phyloP scores from a whole-genome alignment of 1,140 invertebrate genomes.

The Formica selysi region DNA sequence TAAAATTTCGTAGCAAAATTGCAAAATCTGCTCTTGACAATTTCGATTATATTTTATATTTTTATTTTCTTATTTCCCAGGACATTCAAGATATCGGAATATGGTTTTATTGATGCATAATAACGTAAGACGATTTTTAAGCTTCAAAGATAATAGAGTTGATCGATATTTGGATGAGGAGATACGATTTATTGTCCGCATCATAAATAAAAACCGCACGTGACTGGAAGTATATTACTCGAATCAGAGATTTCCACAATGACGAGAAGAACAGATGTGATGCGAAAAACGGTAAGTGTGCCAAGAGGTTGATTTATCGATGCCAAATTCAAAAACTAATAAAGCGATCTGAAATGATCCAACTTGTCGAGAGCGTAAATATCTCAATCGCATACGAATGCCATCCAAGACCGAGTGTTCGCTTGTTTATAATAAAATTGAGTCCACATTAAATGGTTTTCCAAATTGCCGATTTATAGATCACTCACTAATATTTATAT shows the following conservation, averaged over 20 bases:
- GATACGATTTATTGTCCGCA: neutral
- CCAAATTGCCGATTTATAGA: neutral
- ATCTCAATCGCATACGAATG: neutral
- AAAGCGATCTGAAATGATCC: conserved; percentile 36
- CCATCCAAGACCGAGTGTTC: neutral
- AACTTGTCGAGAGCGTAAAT: conserved; percentile 28
- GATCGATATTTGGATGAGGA: neutral
- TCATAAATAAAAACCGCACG: conserved; percentile 21
- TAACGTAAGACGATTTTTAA: neutral
- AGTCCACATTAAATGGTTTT: neutral
- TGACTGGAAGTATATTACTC: conserved; percentile 32
- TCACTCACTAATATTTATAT: neutral
- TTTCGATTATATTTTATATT: too few relatives aligned
- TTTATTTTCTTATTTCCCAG: neutral
- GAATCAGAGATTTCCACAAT: neutral
- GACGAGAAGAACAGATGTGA: neutral
- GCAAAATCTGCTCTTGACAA: too few relatives aligned
- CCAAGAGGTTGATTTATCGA: conserved; percentile 45
- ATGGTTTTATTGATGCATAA: neutral
- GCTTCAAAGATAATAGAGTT: neutral
- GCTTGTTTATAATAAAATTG: conserved; percentile 12
- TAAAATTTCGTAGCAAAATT: too few relatives aligned
- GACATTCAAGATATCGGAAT: neutral
- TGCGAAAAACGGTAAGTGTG: neutral
- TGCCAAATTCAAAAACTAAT: conserved; percentile 45